phyloP scores from a whole-genome alignment of 1,140 invertebrate genomes.

The Acromyrmex heyeri region DNA sequence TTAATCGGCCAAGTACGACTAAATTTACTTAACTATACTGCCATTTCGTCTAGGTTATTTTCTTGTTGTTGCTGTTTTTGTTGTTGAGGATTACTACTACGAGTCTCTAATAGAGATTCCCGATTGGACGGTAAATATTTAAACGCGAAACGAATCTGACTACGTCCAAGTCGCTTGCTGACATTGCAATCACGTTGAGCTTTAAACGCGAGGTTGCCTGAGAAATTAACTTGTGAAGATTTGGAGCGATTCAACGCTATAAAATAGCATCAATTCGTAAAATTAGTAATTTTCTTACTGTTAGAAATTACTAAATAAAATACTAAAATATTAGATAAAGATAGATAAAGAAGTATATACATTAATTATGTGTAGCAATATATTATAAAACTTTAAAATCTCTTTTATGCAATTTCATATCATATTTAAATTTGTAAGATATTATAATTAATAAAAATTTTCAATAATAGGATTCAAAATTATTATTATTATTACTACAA shows the following conservation, averaged over 20 bases:
- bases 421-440: neutral
- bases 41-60: conserved; percentile 17
- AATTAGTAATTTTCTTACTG: neutral
- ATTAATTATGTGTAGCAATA: neutral
- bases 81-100: conserved; percentile 9
- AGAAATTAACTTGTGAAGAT: conserved; percentile 39
- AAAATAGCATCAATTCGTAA: neutral
- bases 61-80: conserved; percentile 35
- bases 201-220: conserved; percentile 12
- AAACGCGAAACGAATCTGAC: conserved; percentile 57
- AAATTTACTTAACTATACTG: conserved; percentile 4
- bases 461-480: neutral
- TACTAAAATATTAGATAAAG: neutral
- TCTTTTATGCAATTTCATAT: neutral
- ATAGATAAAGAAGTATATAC: neutral
- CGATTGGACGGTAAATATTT: conserved; percentile 54
- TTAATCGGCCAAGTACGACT: conserved; percentile 31
- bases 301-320: neutral
- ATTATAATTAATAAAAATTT: neutral
- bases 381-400: neutral
- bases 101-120: conserved; percentile 19
- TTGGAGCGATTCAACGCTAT: neutral
- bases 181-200: conserved; percentile 34
- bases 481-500: neutral
- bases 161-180: conserved; percentile 22